Evolutionary conservation across 2,113 vertebrate genomes (phyloP), one percentile per base, ranked within the genome.

Genomic region (Tor tambroides): DNA sequence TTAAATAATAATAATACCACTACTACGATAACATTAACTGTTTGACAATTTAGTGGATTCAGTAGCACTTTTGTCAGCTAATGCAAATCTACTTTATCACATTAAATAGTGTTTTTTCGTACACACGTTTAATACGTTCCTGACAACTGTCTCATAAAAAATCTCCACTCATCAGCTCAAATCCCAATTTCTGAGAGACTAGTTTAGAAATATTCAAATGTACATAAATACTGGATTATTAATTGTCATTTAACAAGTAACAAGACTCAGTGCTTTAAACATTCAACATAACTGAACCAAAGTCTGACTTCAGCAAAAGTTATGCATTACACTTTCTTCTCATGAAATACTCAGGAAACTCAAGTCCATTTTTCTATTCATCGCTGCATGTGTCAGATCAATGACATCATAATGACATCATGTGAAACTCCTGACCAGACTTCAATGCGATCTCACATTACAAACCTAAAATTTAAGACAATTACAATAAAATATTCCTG

Each of bases 351-450:
- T 41, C 8, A 21, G 3, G 8, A n/a, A 21, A 23, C 30, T 72
- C 9, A 41, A 38, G 71, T 11, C 23, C 71, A n/a, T 10, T 80
- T 43, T 41, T 61, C 2, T 6, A 21, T 14, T 63, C 32, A 41
- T 17, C 19, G 38, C 7, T 35, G 1, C 56, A 41, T 56, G 30
- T 9, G 11, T 56, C 30, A 19, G 77, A 10, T 7, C 32, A 30
- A 38, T 79, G 76, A 79, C 11, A 80, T 63, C 67, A 74, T 41
- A 9, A 59, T 75, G 71, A 78, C 28, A 80, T 61, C 30, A 41
- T 72, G 71, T n/a, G 2, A 43, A 74, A 43, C 23, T 14, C 2
- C 35, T 43, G 38, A 74, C 21, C 35, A 74, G 38, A 11, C 35
- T 41, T 74, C 35, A 74, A 14, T 74, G 19, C 10, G 1, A 41